phyloP scores from a whole-genome alignment of 2,797 vertebrate species.

The Argya squamiceps region DNA sequence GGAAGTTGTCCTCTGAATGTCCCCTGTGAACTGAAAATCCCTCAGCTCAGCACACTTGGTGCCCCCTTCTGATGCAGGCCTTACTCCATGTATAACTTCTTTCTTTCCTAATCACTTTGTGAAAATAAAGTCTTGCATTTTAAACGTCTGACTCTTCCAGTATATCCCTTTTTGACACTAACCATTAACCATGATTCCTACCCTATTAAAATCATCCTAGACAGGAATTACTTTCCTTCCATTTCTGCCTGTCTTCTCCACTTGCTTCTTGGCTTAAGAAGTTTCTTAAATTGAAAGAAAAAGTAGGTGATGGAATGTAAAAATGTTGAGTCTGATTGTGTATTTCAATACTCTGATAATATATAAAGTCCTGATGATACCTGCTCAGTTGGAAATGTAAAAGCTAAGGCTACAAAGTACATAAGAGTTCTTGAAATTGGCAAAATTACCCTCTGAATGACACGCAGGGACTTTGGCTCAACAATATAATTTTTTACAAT shows the following conservation, averaged over 20 bases:
- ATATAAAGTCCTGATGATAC: background rate
- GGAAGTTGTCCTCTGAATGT: background rate
- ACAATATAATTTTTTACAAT: constrained; percentile 5
- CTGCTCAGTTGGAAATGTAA: background rate
- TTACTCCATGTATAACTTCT: background rate
- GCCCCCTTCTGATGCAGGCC: background rate
- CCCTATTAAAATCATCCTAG: background rate
- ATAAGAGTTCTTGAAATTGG: background rate
- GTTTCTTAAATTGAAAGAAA: background rate
- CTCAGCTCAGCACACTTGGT: background rate
- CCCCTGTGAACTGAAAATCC: background rate
- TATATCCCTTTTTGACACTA: background rate
- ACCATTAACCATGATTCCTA: background rate
- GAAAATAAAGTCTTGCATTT: background rate
- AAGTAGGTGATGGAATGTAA: background rate
- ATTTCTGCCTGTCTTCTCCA: background rate
- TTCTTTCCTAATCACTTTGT: background rate
- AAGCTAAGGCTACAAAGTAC: background rate
- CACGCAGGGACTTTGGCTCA: background rate
- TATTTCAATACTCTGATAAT: background rate
- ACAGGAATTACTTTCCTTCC: background rate
- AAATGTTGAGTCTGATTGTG: background rate
- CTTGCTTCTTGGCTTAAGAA: background rate
- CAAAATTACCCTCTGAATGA: background rate
- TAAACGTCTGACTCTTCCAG: background rate